Percentiles rank a stretch among this genome's conserved stretches.
phyloP scores from a whole-genome alignment of 2,797 vertebrate genomes.

The Spea hammondii region DNA sequence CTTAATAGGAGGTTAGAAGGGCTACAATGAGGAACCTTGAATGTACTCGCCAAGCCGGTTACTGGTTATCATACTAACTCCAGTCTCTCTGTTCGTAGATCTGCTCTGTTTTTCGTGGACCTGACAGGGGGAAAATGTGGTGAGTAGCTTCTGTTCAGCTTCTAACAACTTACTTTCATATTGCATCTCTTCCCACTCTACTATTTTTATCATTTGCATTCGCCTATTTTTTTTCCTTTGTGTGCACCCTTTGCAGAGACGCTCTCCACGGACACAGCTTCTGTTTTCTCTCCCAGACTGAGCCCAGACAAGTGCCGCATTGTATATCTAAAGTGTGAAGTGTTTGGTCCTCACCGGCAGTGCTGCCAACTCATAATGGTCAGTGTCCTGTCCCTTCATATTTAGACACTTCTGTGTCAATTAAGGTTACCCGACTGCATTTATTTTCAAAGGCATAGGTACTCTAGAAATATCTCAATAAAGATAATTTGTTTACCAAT shows the following conservation, averaged over 20 bases:
- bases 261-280: constrained; percentile 76
- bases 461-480: too few relatives aligned
- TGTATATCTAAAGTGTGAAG: constrained; percentile 77
- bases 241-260: constrained; percentile 69
- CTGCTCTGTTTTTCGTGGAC: constrained; percentile 89
- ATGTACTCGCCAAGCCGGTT: too few relatives aligned
- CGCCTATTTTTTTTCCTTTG: too few relatives aligned
- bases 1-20: constrained; percentile 83
- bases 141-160: constrained; percentile 62
- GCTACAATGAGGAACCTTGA: too few relatives aligned
- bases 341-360: constrained; percentile 85
- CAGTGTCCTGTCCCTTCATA: constrained; percentile 47
- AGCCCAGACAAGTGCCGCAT: constrained; percentile 92
- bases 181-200: too few relatives aligned
- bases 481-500: too few relatives aligned
- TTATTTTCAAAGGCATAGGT: too few relatives aligned
- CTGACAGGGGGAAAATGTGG: constrained; percentile 86
- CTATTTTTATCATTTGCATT: too few relatives aligned
- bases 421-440: too few relatives aligned
- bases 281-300: constrained; percentile 86
- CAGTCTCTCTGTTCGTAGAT: constrained; percentile 70
- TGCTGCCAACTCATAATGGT: constrained; percentile 89
- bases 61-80: too few relatives aligned
- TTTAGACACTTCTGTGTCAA: too few relatives aligned
- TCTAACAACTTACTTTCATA: too few relatives aligned